Conservation (phyloP, 2,797 vertebrate species). For the Cottoperca gobio region DNA sequence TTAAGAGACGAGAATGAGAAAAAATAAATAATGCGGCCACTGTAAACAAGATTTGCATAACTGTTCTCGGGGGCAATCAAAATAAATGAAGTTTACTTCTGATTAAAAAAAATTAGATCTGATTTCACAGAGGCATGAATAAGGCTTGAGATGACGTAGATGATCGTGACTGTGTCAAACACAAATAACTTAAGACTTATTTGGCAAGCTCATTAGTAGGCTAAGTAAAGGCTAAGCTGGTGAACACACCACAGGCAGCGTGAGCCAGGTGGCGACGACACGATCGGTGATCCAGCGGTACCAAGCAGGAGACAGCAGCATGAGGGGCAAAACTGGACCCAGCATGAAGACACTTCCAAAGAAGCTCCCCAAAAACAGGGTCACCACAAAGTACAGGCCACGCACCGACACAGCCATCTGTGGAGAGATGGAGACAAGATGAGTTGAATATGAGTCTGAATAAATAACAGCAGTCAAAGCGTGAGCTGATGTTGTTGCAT, state of each 20-base stretch:
- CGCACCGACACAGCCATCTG: constrained; percentile 90
- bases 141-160: constrained; percentile 10
- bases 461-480: neutral
- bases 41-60: constrained; percentile 42
- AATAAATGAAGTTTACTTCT: constrained; percentile 32
- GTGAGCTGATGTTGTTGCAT: neutral
- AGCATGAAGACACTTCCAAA: constrained; percentile 98
- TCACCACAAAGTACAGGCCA: constrained; percentile 92
- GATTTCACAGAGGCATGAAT: constrained; percentile 28
- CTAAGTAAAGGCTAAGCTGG: constrained; percentile 32
- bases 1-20: constrained; percentile 21
- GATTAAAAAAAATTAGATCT: constrained; percentile 32
- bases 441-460: neutral
- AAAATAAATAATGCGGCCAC: constrained; percentile 31
- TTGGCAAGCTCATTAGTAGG: constrained; percentile 15
- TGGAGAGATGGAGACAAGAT: constrained; percentile 22
- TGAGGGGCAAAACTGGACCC: constrained; percentile 92
- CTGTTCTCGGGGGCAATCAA: constrained; percentile 20
- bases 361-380: constrained; percentile 94
- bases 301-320: constrained; percentile 93
- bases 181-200: constrained; percentile 36
- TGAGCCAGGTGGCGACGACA: constrained; percentile 96
- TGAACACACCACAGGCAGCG: constrained; percentile 93
- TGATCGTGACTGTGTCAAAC: constrained; percentile 5
- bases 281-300: constrained; percentile 97